Conservation (phyloP, 1,140 invertebrate genomes). For the Drosophila melanica region DNA sequence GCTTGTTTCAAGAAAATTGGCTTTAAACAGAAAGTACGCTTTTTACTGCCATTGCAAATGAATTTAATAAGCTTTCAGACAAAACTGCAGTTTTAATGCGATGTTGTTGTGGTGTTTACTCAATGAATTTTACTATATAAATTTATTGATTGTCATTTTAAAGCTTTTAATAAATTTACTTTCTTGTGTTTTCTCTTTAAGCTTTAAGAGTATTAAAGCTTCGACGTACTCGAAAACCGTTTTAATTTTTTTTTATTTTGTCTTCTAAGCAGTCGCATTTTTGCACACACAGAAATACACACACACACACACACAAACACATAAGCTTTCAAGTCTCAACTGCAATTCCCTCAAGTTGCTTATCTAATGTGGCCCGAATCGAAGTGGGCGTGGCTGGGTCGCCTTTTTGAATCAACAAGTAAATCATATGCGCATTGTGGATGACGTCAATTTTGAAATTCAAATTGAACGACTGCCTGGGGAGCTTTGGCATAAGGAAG, state of each 20-base stretch:
- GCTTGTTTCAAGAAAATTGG: background rate
- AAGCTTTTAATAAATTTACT: too few species aligned
- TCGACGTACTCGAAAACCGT: background rate
- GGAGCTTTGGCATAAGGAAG: conserved; percentile 43
- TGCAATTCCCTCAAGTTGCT: conserved; percentile 56
- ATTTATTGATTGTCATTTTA: too few species aligned
- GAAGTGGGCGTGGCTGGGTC: conserved; percentile 34
- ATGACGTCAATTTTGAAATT: conserved; percentile 73
- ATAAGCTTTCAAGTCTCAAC: conserved; percentile 26
- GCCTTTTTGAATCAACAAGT: conserved; percentile 67
- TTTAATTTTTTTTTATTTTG: conserved; percentile 16
- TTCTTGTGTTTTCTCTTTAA: too few species aligned
- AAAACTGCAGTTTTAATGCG: too few species aligned
- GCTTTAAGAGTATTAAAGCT: background rate
- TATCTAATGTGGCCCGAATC: conserved; percentile 51
- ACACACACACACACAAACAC: background rate
- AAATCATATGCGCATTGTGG: conserved; percentile 75
- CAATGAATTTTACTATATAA: too few species aligned
- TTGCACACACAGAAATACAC: conserved; percentile 27
- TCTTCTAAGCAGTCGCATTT: conserved; percentile 33
- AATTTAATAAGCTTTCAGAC: background rate
- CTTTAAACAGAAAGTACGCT: background rate
- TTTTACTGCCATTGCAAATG: background rate
- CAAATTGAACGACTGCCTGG: conserved; percentile 68
- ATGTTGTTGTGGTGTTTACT: too few species aligned